Percentiles rank a stretch among this genome's conserved stretches.
phyloP scores from a whole-genome alignment of 2,888 invertebrate species.

The Biston betularia region DNA sequence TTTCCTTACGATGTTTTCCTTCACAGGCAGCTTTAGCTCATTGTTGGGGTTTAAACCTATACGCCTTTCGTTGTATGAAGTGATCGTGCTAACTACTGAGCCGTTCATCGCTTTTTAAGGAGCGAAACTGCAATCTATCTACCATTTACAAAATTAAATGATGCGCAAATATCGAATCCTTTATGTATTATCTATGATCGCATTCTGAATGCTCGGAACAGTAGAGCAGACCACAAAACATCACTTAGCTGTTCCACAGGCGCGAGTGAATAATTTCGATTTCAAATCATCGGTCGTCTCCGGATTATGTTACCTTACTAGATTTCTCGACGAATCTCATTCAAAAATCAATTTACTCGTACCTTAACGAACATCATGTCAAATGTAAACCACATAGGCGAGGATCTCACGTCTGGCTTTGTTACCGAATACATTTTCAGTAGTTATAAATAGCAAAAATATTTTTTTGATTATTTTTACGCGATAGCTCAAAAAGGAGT shows the following conservation, averaged over 20 bases:
- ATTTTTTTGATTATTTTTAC: no score
- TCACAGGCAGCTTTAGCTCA: no score
- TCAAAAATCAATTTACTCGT: constrained; percentile 41
- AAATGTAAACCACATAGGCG: constrained; percentile 43
- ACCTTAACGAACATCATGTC: constrained; percentile 40
- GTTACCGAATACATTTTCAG: constrained; percentile 1
- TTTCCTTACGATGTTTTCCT: no score
- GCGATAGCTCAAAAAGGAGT: no score
- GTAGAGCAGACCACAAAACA: constrained; percentile 18
- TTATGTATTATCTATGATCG: neutral
- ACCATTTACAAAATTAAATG: no score
- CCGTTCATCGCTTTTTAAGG: no score
- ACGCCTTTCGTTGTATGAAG: no score
- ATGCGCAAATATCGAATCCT: neutral
- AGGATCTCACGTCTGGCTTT: constrained; percentile 3
- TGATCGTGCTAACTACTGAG: no score
- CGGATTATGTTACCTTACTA: constrained; percentile 42
- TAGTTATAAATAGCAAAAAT: no score
- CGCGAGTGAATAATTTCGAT: constrained; percentile 40
- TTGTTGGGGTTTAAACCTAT: no score
- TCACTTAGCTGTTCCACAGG: constrained; percentile 19
- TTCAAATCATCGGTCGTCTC: constrained; percentile 31
- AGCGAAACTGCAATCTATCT: no score
- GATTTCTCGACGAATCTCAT: constrained; percentile 37
- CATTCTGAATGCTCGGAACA: neutral